These are phyloP conservation scores for Adelognathus sp. DNA, from an alignment of 2,888 invertebrate species.

Conservation along the genomic window DNA sequence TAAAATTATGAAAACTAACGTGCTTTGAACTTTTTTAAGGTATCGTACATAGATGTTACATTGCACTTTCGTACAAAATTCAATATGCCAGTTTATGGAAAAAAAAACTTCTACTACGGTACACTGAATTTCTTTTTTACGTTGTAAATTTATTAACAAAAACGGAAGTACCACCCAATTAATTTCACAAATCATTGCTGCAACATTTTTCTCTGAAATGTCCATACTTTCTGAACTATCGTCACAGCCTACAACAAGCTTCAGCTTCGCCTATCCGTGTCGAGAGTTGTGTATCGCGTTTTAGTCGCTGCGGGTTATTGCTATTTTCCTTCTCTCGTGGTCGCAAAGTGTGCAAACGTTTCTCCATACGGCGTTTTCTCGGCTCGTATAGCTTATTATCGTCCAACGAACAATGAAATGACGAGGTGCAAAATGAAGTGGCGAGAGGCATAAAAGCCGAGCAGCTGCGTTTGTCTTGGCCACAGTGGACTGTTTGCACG, in stretches of 20 bases:
- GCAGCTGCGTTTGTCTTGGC: constrained; percentile 23
- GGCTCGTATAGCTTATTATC: constrained; percentile 5
- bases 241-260: neutral
- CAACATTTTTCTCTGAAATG: no score
- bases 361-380: neutral
- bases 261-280: neutral
- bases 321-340: constrained; percentile 13
- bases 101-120: no score
- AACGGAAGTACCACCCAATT: no score
- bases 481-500: neutral
- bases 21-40: no score
- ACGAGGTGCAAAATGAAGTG: constrained; percentile 61
- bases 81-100: no score
- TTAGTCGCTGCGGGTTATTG: constrained; percentile 18
- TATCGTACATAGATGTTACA: no score
- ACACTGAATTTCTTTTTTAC: no score
- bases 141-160: no score
- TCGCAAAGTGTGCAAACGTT: neutral
- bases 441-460: constrained; percentile 51
- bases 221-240: neutral
- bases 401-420: constrained; percentile 56
- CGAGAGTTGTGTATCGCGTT: neutral
- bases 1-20: no score
- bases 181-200: no score
- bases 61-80: no score